Evolutionary conservation across 2,113 vertebrate genomes (phyloP).

Genomic region (Syngnathus scovelli): DNA sequence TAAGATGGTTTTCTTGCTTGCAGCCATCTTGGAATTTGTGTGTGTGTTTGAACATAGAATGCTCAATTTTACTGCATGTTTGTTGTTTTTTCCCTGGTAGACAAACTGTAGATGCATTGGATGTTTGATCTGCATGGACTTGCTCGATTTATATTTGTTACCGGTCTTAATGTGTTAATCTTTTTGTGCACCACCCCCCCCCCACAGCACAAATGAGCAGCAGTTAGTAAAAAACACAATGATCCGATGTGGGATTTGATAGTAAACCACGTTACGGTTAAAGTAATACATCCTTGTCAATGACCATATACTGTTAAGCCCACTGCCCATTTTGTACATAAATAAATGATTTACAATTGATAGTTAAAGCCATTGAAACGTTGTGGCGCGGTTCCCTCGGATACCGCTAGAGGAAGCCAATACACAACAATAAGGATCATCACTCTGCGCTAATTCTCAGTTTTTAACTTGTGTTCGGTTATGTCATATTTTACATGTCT

Average conservation of each 20-base stretch:
- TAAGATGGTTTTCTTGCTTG: conserved; percentile 64
- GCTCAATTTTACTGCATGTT: conserved; percentile 50
- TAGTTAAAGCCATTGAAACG: too few relatives aligned
- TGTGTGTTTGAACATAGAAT: conserved; percentile 55
- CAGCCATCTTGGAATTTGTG: conserved; percentile 55
- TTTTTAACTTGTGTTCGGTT: conserved; percentile 29
- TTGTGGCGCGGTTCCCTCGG: too few relatives aligned
- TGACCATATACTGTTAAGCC: background rate
- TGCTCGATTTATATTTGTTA: conserved; percentile 38
- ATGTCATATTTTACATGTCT: background rate
- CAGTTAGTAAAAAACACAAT: background rate
- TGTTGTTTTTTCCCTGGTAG: conserved; percentile 22
- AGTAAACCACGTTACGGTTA: background rate
- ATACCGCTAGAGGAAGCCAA: too few relatives aligned
- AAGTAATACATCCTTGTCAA: background rate
- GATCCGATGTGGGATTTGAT: background rate
- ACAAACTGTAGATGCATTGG: conserved; percentile 44
- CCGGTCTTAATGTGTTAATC: conserved; percentile 37
- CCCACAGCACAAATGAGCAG: conserved; percentile 11
- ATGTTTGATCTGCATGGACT: conserved; percentile 58
- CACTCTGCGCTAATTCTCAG: too few relatives aligned
- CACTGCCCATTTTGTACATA: background rate
- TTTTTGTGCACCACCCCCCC: conserved; percentile 30
- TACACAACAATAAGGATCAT: too few relatives aligned
- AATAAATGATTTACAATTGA: too few relatives aligned